These are phyloP conservation scores for Nyctibius grandis DNA, from an alignment of 2,797 vertebrate species.

Conservation along the genomic window DNA sequence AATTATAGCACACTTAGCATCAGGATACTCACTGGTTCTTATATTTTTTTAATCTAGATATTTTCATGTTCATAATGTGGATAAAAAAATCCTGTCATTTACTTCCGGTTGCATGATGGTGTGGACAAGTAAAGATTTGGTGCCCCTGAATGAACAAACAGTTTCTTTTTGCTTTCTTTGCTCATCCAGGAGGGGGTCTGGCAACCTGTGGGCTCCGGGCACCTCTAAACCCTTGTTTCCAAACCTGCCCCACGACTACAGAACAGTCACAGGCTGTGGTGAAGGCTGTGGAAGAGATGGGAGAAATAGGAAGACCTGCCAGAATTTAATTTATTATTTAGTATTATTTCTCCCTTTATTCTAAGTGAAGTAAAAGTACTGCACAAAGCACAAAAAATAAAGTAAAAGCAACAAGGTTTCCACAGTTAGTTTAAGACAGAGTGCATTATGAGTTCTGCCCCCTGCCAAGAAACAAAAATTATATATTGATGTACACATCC, in stretches of 20 bases:
- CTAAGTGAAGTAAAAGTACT: background rate
- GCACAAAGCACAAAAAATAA: background rate
- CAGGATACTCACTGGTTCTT: background rate
- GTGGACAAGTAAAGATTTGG: background rate
- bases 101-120: background rate
- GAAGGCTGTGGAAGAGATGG: background rate
- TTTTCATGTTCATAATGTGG: background rate
- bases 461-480: background rate
- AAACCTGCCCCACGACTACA: background rate
- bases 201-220: background rate
- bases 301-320: background rate
- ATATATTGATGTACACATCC: background rate
- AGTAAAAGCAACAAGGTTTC: background rate
- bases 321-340: background rate
- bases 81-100: background rate
- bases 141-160: background rate
- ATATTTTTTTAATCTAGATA: background rate
- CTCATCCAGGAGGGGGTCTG: background rate
- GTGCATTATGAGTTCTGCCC: background rate
- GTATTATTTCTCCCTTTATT: background rate
- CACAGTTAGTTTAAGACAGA: background rate
- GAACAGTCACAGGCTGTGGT: background rate
- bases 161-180: background rate
- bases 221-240: background rate
- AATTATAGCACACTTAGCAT: background rate